A percentile compares a stretch with the other conserved stretches of the same genome.
phyloP scores from a whole-genome alignment of 2,797 vertebrate genomes.

The Paramormyrops hopkinsi region DNA sequence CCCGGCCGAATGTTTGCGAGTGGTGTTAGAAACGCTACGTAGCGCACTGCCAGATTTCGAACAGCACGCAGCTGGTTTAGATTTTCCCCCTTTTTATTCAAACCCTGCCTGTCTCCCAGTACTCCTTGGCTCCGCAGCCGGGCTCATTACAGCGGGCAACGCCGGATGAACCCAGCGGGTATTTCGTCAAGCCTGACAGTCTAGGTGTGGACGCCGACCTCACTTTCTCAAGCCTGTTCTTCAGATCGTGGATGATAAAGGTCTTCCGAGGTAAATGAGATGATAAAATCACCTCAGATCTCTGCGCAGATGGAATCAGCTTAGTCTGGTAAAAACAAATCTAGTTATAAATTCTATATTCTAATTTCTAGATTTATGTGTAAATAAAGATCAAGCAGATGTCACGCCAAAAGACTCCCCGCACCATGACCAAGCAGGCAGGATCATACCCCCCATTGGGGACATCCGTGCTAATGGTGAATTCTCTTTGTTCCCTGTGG shows the following conservation, averaged over 20 bases:
- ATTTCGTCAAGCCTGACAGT: constrained; percentile 25
- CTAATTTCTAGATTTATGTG: background rate
- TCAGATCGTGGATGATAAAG: background rate
- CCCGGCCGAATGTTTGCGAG: background rate
- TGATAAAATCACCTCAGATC: background rate
- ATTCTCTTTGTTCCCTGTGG: constrained; percentile 58
- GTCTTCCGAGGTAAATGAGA: background rate
- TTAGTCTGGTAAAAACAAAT: background rate
- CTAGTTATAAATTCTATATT: background rate
- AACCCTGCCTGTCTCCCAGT: background rate
- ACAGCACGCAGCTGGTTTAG: background rate
- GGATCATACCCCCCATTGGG: constrained; percentile 51
- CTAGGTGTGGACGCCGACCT: constrained; percentile 26
- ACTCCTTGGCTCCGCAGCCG: background rate
- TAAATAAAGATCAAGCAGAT: background rate
- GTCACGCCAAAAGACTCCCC: constrained; percentile 9
- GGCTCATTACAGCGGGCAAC: background rate
- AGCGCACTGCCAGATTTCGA: background rate
- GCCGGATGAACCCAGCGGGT: constrained; percentile 9
- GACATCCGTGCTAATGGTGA: constrained; percentile 60
- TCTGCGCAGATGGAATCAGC: background rate
- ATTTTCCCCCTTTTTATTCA: background rate
- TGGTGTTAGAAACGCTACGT: background rate
- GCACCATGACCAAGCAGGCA: constrained; percentile 42
- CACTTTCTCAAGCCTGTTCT: background rate